A percentile compares a stretch with the other conserved stretches of the same genome.
Evolutionary conservation across 2,113 vertebrate genomes (phyloP).

Genomic region (Lontra canadensis): DNA sequence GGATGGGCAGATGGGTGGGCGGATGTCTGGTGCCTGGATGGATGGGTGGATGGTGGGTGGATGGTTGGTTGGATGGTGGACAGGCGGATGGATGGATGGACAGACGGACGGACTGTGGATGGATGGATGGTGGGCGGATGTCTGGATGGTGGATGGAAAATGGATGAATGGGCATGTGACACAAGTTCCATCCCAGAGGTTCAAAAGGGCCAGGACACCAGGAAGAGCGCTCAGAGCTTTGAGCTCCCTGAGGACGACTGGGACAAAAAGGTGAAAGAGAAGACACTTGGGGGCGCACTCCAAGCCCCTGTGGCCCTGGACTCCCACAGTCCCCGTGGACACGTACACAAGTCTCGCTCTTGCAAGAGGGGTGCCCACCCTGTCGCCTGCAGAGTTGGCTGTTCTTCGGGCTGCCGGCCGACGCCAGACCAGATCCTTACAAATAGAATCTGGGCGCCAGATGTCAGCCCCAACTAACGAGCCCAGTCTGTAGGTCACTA

Average conservation of each 20-base stretch:
- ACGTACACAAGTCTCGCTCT: rapidly evolving
- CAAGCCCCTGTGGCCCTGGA: rapidly evolving
- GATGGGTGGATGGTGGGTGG: rapidly evolving
- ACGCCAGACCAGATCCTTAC: neutral
- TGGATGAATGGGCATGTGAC: rapidly evolving
- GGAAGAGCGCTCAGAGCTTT: too few species aligned
- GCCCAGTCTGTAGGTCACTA: conserved; percentile 14
- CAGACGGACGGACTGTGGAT: neutral
- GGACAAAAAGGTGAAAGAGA: neutral
- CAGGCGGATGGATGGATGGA: rapidly evolving
- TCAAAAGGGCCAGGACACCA: too few species aligned
- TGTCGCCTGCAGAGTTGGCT: neutral
- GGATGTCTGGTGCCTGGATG: too few species aligned
- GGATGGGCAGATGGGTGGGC: rapidly evolving
- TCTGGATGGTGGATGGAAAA: neutral
- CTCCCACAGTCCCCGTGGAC: too few species aligned
- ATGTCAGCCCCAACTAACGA: conserved; percentile 10
- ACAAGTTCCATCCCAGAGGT: neutral
- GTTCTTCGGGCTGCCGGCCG: neutral
- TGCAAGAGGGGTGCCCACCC: neutral
- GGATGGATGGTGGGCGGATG: neutral
- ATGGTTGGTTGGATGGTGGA: neutral
- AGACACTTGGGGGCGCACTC: rapidly evolving
- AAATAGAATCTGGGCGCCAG: conserved; percentile 23
- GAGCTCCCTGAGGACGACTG: rapidly evolving